Percentiles rank a stretch among this genome's conserved stretches.
Conservation (phyloP, 2,888 invertebrate genomes). For the Holacanthella duospinosa region DNA sequence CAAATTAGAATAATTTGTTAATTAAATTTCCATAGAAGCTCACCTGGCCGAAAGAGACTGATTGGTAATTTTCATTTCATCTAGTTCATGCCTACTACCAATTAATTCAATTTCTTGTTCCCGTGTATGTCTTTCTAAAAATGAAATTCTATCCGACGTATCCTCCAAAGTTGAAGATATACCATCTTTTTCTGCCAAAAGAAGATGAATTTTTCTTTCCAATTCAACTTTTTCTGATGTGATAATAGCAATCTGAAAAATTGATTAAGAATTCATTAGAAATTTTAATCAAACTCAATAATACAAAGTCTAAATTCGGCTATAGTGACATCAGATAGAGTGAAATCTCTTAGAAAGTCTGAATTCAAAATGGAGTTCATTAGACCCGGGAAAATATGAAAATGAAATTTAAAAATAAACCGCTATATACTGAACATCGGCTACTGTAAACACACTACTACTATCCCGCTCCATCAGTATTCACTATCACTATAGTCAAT, state of each 20-base stretch:
- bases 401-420: too few species aligned
- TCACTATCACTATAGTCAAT: too few species aligned
- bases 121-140: constrained; percentile 64
- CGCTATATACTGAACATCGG: too few species aligned
- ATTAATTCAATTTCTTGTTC: constrained; percentile 59
- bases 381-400: too few species aligned
- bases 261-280: not conserved
- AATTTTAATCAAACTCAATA: not conserved
- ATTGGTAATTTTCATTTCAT: constrained; percentile 61
- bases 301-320: not conserved
- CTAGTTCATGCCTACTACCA: constrained; percentile 49
- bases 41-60: constrained; percentile 52
- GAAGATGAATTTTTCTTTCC: constrained; percentile 64
- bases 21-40: not conserved
- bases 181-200: constrained; percentile 69
- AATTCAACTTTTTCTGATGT: constrained; percentile 73
- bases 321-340: too few species aligned
- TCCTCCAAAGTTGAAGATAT: constrained; percentile 73
- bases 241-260: constrained; percentile 58
- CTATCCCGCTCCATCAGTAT: too few species aligned
- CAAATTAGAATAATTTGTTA: too few species aligned
- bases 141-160: constrained; percentile 73
- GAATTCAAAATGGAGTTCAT: too few species aligned
- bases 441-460: too few species aligned
- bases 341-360: too few species aligned